phyloP scores from a whole-genome alignment of 1,140 invertebrate species.

The Watersipora subatra region DNA sequence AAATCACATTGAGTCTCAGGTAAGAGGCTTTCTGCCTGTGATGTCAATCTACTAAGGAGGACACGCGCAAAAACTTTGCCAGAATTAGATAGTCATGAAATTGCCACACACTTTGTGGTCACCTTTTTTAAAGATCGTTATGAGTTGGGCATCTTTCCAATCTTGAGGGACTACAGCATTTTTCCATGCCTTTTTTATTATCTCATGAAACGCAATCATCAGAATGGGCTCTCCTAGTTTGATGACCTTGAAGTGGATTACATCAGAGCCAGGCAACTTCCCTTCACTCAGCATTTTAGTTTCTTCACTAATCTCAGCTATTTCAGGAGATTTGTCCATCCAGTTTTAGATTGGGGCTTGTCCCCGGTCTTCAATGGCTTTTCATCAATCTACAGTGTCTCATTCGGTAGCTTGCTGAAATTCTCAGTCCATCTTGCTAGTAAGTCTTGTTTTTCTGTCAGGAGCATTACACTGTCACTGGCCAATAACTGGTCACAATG shows the following conservation, averaged over 20 bases:
- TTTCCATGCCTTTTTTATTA: conserved; percentile 1
- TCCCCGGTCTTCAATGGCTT: conserved; percentile 8
- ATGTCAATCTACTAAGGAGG: conserved; percentile 10
- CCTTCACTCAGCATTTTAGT: conserved; percentile 8
- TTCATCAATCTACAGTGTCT: conserved; percentile 10
- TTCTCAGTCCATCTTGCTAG: conserved; percentile 12
- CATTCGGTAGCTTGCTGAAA: conserved; percentile 9
- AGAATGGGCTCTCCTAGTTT: conserved; percentile 4
- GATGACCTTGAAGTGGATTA: conserved; percentile 12
- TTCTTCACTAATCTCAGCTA: conserved; percentile 5
- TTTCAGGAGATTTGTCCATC: neutral
- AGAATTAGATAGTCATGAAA: conserved; percentile 11
- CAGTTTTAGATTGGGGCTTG: conserved; percentile 6
- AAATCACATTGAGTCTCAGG: conserved; percentile 14
- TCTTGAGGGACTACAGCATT: conserved; percentile 6
- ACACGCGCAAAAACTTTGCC: conserved; percentile 14
- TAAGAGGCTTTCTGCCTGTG: conserved; percentile 9
- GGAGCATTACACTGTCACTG: conserved; percentile 6
- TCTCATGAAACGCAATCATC: neutral
- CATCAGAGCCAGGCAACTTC: conserved; percentile 10
- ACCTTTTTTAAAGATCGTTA: conserved; percentile 11
- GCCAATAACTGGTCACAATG: neutral
- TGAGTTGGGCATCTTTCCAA: conserved; percentile 12
- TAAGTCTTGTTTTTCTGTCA: conserved; percentile 8
- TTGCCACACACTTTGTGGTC: conserved; percentile 11